phyloP scores from a whole-genome alignment of 2,113 vertebrate species.

The Camelus bactrianus region DNA sequence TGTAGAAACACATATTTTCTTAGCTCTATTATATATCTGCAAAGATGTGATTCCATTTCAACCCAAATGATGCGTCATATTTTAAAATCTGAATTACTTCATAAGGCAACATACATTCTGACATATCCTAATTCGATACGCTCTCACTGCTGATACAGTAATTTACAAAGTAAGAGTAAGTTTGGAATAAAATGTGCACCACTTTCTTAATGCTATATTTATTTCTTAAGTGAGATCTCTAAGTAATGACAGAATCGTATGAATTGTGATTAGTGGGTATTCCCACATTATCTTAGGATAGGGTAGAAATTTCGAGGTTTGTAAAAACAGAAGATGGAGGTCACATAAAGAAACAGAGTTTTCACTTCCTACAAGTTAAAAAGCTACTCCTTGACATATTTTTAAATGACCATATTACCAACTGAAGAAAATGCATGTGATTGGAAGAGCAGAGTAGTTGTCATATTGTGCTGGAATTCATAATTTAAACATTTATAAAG shows the following conservation, averaged over 20 bases:
- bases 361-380: background rate
- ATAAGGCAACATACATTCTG: background rate
- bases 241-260: background rate
- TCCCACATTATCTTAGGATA: background rate
- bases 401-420: background rate
- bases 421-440: background rate
- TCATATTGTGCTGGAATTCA: background rate
- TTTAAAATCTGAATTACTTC: background rate
- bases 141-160: background rate
- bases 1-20: background rate
- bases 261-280: background rate
- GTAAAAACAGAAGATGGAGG: background rate
- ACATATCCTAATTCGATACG: background rate
- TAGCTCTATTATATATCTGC: background rate
- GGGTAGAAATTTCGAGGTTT: background rate
- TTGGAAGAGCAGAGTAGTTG: background rate
- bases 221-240: background rate
- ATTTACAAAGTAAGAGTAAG: background rate
- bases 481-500: constrained; percentile 15
- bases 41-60: background rate
- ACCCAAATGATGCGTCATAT: background rate
- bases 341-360: background rate
- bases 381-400: background rate
- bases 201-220: background rate
- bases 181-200: background rate